Percentiles rank a stretch among this genome's conserved stretches.
Evolutionary conservation across 2,888 invertebrate genomes (phyloP).

Genomic region (Diachrysia chrysitis): DNA sequence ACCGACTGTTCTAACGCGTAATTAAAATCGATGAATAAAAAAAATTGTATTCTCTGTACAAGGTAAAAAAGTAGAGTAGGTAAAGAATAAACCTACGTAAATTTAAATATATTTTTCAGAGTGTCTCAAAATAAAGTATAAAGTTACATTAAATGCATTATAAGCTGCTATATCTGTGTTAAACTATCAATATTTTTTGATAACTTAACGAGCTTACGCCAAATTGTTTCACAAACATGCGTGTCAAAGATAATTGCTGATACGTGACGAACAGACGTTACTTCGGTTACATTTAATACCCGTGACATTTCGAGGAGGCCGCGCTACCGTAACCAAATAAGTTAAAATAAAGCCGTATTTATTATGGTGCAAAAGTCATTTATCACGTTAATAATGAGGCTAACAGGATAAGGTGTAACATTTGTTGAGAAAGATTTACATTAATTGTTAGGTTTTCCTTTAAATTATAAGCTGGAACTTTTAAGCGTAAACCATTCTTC

Average conservation of each 20-base stretch:
- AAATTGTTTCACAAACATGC: conserved; percentile 17
- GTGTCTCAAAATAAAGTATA: too few species aligned
- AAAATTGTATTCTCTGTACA: too few species aligned
- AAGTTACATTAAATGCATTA: not conserved
- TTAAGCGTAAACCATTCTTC: too few species aligned
- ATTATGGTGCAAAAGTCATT: not conserved
- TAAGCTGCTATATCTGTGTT: not conserved
- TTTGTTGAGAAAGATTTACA: not conserved
- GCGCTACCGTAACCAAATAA: not conserved
- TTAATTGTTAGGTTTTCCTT: not conserved
- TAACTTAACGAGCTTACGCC: conserved; percentile 16
- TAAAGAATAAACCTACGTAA: too few species aligned
- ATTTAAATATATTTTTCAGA: too few species aligned
- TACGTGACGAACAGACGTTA: conserved; percentile 26
- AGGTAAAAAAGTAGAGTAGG: too few species aligned
- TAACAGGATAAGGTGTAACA: not conserved
- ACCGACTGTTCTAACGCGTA: too few species aligned
- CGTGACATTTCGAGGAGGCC: conserved; percentile 20
- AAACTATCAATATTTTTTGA: not conserved
- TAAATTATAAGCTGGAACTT: not conserved
- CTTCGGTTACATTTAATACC: conserved; percentile 12
- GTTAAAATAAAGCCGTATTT: not conserved
- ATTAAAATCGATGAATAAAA: too few species aligned
- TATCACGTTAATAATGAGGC: not conserved
- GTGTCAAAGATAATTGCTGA: conserved; percentile 22